Base-by-base conservation (phyloP, 2,888 invertebrate species). In the Dasypolia templi region DNA sequence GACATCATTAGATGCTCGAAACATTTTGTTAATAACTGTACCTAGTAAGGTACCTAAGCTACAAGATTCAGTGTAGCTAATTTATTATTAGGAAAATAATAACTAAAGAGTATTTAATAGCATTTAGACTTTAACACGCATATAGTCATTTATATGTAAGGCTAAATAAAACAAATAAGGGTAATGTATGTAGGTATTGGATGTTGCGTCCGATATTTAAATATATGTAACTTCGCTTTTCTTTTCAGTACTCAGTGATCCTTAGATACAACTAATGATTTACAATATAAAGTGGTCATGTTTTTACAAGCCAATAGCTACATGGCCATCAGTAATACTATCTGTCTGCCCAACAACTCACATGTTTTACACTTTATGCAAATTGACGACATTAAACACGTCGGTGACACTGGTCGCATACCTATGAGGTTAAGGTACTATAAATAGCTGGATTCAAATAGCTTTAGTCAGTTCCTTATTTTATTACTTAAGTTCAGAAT, bases 361-460 rank as follows among this genome's bases (percentile, higher is more conserved):
- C 51, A 63, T n/a, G 59, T 67, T 75, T 80, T 42, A 65, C 61
- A 49, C 67, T 72, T 72, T 77, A 84, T 84, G 77, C 62, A 74
- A 85, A 82, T 79, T 49, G 11, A 46, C 32, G 29, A 73, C 67
- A 75, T 79, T 81, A 70, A 68, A 67, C 70, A 74, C 55, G 59
- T 66, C 55, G 42, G 29, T 35, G 59, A 67, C 72, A 63, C 55
- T 61, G 58, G 61, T 53, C 58, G 73, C 73, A 77, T 79, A 61
- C 39, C 42, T 64, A 74, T 67, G 75, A 83, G 59, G 66, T 79
- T 73, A 79, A 19, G 29, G 19, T 55, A 67, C 73, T 83, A 79
- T 78, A 75, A 79, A 83, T 81, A 85, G 68, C n/a, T 63, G 66
- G 59, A 68, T 73, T 72, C 32, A 72, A 75, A 83, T 78, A 76